Base-by-base conservation (phyloP, 2,113 vertebrate genomes). In the Chaenogobius annularis region DNA sequence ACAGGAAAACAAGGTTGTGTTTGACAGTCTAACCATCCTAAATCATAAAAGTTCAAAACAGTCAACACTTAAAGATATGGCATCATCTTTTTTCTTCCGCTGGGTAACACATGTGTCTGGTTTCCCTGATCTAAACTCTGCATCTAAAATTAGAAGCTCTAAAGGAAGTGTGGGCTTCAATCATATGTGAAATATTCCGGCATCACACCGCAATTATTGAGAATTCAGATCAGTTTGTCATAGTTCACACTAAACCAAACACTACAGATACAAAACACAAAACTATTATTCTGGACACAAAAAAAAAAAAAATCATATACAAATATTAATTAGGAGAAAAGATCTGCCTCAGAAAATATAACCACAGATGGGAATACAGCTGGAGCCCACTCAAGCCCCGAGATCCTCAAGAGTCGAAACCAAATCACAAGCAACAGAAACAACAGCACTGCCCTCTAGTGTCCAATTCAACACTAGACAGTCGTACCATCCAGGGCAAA, bases 121-220 rank as follows among this genome's bases (percentile, higher is more conserved):
- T 86, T 87, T 83, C 73, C 80, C 77, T 17, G 17, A 78, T 73
- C 35, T 78, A 79, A 91, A 75, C 22, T 63, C 69, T 67, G 31
- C 12, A 4, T 66, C 84, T 91, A 92, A 87, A 90, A 79, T 89
- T 89, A 91, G 82, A 17, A 47, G 14, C 5, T 78, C 90, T 82
- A 87, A 81, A 83, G 70, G 83, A 89, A 88, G 78, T 66, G 89
- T 92, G 84, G 70, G 85, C 55, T 19, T 83, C 22, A 77, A n/a
- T 66, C 13, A 84, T 83, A 82, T 23, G 62, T 83, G 80, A 69
- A 83, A 85, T 77, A 75, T 31, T 48, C 6, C 10, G 26, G 69
- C 22, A 23, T 1, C 11, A 66, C 10, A 40, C 35, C n/a, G 69
- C 10, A 59, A 10, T 47, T 10, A 5, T 66, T 67, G 66, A 58